These are phyloP conservation scores for Stramonita haemastoma DNA, from an alignment of 2,888 invertebrate species.

Conservation along the genomic window DNA sequence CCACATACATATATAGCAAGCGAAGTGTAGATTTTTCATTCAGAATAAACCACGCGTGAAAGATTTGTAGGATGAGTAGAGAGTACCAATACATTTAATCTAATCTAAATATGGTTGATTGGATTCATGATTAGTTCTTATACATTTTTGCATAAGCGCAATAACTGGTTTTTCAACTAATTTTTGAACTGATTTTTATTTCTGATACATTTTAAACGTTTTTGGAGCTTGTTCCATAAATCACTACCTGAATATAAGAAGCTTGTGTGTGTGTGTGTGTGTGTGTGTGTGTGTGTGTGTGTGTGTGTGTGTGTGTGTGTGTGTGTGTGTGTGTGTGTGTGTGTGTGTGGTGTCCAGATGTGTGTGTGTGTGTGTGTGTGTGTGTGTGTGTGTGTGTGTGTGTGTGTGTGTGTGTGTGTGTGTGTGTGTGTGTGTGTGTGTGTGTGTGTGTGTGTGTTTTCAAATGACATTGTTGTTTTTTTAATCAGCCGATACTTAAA, in stretches of 20 bases:
- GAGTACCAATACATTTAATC: neutral
- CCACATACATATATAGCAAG: too few relatives aligned
- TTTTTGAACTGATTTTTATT: too few relatives aligned
- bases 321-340: slow-evolving; percentile 17
- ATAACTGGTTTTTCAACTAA: too few relatives aligned
- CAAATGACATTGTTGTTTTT: neutral
- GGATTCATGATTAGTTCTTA: too few relatives aligned
- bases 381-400: neutral
- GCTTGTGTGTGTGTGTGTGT: slow-evolving; percentile 20
- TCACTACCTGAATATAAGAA: too few relatives aligned
- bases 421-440: neutral
- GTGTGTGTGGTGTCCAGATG: neutral
- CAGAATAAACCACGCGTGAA: too few relatives aligned
- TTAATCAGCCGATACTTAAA: neutral
- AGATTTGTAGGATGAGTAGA: too few relatives aligned
- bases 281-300: neutral
- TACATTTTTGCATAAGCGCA: too few relatives aligned
- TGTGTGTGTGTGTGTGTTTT: neutral
- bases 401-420: neutral
- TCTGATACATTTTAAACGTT: too few relatives aligned
- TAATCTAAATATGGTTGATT: too few relatives aligned
- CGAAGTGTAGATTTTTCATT: too few relatives aligned
- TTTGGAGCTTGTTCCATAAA: too few relatives aligned
- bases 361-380: neutral
- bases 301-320: slow-evolving; percentile 1